Evolutionary conservation across 2,113 vertebrate species (phyloP).

Genomic region (Calypte anna): DNA sequence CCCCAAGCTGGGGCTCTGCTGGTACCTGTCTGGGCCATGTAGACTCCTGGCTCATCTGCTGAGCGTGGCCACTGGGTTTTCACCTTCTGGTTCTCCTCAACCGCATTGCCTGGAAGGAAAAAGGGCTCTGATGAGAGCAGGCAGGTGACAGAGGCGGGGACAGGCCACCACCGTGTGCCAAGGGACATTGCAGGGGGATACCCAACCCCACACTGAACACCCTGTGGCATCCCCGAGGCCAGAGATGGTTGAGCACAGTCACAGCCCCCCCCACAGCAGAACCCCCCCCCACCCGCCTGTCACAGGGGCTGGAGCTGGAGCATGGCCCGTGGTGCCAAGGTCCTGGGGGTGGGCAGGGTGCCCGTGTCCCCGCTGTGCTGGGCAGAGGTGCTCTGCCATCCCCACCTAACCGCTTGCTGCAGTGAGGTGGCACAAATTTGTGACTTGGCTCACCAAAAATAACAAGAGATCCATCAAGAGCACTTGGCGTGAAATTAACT

Average conservation of each 20-base stretch:
- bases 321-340: rapidly evolving
- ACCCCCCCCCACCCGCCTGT: background rate
- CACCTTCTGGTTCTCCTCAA: constrained; percentile 94
- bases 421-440: constrained; percentile 81
- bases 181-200: no score
- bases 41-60: constrained; percentile 94
- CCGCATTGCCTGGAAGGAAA: constrained; percentile 83
- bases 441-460: constrained; percentile 83
- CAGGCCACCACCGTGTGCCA: rapidly evolving
- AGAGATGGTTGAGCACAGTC: background rate
- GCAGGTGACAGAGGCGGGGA: background rate
- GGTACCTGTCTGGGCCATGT: constrained; percentile 98
- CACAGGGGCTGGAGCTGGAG: background rate
- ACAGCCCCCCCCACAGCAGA: background rate
- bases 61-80: constrained; percentile 97
- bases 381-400: background rate
- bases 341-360: rapidly evolving
- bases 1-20: background rate
- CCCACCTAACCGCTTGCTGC: constrained; percentile 71
- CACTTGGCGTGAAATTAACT: constrained; percentile 83
- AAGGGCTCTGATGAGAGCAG: background rate
- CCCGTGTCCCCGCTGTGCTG: rapidly evolving
- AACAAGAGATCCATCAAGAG: constrained; percentile 84
- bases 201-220: background rate
- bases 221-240: rapidly evolving